Evolutionary conservation across 2,797 vertebrate genomes (phyloP), one percentile per base, ranked within the genome.

Genomic region (Coranthus polyacanthus): DNA sequence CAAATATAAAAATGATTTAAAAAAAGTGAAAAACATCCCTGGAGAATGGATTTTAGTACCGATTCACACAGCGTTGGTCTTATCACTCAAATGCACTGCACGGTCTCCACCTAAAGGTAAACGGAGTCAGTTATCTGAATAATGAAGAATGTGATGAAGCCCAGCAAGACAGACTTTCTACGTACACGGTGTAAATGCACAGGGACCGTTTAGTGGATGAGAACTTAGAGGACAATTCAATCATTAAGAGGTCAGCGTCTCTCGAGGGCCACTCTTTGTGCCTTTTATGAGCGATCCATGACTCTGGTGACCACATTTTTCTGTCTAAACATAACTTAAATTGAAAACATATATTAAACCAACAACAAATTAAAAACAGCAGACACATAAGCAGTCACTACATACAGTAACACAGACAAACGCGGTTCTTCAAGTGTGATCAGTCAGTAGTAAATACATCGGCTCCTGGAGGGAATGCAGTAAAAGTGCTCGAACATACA

Each of bases 391-490:
- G n/a, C 13, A 34, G 36, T 64, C 45, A n/a, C 38, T 24, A 44
- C 9, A 43, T 29, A 29, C 26, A 29, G 38, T n/a, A 38, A 55
- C 47, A 67, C 37, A 59, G 5, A 70, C 29, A 43, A n/a, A 34
- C 2, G 38, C 43, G 67, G 15, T 64, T 72, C 20, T 83, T 82
- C 79, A 85, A 87, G 81, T 78, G 60, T 72, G 34, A 75, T 83
- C 80, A 80, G 79, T 85, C 68, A 85, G 72, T 73, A 69, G 78
- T 78, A 73, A 18, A 54, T 29, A 65, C 38, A 54, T 2, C 3
- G n/a, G 20, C 24, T 65, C 34, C 57, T 54, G 20, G 6, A 52
- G 39, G 58, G 75, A 65, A 59, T 17, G 68, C 72, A 67, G 61
- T 39, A 20, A 79, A 84, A 84, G 69, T 81, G 79, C 70, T 77